A percentile compares a stretch with the other conserved stretches of the same genome.
phyloP scores from a whole-genome alignment of 2,113 vertebrate species.

The Thermophis baileyi region DNA sequence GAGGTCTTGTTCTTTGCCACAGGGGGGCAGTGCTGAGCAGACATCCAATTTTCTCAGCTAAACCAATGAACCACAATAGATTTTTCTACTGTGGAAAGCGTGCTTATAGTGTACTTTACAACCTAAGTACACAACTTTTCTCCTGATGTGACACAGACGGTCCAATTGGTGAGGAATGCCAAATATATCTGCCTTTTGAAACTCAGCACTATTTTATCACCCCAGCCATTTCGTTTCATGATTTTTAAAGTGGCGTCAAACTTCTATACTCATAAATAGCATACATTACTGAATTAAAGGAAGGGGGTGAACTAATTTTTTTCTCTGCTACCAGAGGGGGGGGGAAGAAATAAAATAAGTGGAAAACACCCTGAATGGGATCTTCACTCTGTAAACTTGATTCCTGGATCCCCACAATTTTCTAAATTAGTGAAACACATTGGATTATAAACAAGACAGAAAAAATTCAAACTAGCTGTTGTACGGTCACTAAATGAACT shows the following conservation, averaged over 20 bases:
- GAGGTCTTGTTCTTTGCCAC: background rate
- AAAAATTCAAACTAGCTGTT: background rate
- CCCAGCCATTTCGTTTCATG: background rate
- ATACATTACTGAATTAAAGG: background rate
- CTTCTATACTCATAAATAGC: background rate
- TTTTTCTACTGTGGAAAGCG: too few relatives aligned
- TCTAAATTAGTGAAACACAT: background rate
- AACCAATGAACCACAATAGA: background rate
- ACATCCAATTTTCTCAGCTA: background rate
- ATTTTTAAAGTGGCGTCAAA: background rate
- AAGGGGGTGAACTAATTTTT: background rate
- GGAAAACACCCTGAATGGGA: background rate
- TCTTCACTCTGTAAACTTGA: background rate
- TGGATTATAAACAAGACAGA: background rate
- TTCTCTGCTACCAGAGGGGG: background rate
- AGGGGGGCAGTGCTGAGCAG: background rate
- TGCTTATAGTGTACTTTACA: background rate
- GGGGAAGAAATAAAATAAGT: background rate
- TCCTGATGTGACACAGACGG: background rate
- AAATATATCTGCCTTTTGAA: background rate
- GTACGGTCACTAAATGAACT: too few relatives aligned
- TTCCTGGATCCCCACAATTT: background rate
- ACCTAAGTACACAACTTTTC: background rate
- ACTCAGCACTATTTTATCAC: background rate
- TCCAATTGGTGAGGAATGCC: background rate